Percentiles rank a stretch among this genome's conserved stretches.
Evolutionary conservation across 2,888 invertebrate genomes (phyloP).

Genomic region (Hanleya hanleyi): DNA sequence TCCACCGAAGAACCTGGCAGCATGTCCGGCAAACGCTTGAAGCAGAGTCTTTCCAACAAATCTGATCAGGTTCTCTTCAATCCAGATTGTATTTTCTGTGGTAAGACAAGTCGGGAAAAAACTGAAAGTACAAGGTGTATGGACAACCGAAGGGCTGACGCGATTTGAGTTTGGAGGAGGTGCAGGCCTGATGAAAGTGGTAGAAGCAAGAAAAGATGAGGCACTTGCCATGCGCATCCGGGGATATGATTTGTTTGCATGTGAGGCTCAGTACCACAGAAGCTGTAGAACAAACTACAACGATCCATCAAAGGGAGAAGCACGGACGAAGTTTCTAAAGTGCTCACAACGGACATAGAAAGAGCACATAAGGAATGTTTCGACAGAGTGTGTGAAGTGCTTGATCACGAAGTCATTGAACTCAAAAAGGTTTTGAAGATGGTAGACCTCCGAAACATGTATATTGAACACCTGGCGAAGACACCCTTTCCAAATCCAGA

Average conservation of each 20-base stretch:
- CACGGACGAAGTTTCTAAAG: not conserved
- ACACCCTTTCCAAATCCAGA: slow-evolving; percentile 16
- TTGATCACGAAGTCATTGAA: not conserved
- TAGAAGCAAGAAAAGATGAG: not conserved
- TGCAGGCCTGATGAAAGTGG: not conserved
- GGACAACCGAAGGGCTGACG: not conserved
- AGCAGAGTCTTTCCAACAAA: not conserved
- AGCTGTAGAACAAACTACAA: not conserved
- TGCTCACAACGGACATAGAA: not conserved
- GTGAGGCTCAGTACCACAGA: slow-evolving; percentile 6
- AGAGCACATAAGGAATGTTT: not conserved
- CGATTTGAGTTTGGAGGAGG: not conserved
- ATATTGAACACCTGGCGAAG: not conserved
- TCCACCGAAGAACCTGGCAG: not conserved
- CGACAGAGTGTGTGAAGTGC: not conserved
- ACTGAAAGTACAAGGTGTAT: not conserved
- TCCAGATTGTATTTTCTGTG: not conserved
- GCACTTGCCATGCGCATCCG: not conserved
- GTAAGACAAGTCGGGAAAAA: not conserved
- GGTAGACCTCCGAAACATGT: not conserved
- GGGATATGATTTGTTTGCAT: slow-evolving; percentile 9
- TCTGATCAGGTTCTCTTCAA: not conserved
- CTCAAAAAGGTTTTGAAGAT: not conserved
- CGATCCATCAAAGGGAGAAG: not conserved
- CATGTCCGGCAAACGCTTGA: not conserved